Evolutionary conservation across 1,140 invertebrate genomes (phyloP), one percentile per base, ranked within the genome.

Genomic region (Drosophila mauritiana): DNA sequence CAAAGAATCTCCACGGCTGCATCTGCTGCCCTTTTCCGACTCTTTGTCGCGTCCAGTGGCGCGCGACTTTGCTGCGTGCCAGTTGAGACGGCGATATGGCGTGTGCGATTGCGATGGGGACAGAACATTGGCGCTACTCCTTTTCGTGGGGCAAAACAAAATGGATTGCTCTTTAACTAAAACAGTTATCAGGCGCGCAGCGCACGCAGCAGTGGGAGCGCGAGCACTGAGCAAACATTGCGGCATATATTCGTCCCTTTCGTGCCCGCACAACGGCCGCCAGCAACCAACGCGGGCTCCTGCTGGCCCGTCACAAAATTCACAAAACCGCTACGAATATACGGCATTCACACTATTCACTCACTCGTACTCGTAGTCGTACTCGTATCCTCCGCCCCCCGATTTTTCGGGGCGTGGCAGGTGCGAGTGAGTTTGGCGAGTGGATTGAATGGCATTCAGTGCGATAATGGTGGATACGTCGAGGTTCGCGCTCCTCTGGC

Each of bases 111-210:
- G 59, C 40, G 62, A 73, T 63, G 56, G 43, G 73, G 58, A 55
- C 59, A 70, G 73, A 79, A 70, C 46, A 75, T 62, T 45, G 81
- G 63, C 69, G 69, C 68, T 88, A 84, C 84, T 89, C 84, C 84
- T 89, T 88, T 88, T 88, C 80, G 70, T 80, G 83, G 90, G 78
- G 69, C 79, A 90, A 91, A 91, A 91, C 89, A 91, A 91, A 91
- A 91, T 91, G 89, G 89, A 91, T 90, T 91, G 89, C 84, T 91
- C 90, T 85, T 82, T 91, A 91, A 91, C 90, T 91, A 91, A 91
- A 91, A 91, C 90, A 91, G 89, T 91, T 91, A 91, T 57, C 79
- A 91, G 89, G 89, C 65, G 56, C 40, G 15, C 90, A 91, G 80
- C 45, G 42, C 10, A 12, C 4, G 13, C n/a, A 55, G 70, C 58